phyloP scores from a whole-genome alignment of 2,888 invertebrate species.

The Alloscopus bannaensis region DNA sequence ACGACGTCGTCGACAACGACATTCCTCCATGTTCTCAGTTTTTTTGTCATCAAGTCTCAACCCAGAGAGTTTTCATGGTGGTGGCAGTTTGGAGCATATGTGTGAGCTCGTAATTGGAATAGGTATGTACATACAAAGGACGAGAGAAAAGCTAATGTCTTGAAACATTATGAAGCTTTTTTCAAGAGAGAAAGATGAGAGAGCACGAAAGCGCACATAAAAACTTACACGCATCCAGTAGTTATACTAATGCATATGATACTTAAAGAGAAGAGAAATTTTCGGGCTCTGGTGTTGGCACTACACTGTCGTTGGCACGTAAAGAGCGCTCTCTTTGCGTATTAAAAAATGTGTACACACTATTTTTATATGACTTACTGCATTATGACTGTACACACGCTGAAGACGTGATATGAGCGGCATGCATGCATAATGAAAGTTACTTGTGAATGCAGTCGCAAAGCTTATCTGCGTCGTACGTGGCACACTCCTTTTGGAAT shows the following conservation, averaged over 20 bases:
- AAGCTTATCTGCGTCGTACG: neutral
- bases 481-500: neutral
- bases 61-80: neutral
- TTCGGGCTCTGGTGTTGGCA: constrained; percentile 5
- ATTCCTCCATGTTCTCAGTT: constrained; percentile 32
- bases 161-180: constrained; percentile 32
- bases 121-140: neutral
- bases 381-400: too few species aligned
- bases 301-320: constrained; percentile 22
- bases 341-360: constrained; percentile 49
- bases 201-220: neutral
- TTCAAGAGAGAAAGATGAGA: neutral
- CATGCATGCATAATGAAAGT: constrained; percentile 52
- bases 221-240: too few species aligned
- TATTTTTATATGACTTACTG: neutral
- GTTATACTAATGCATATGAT: constrained; percentile 38
- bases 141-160: constrained; percentile 14
- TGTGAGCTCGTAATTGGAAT: constrained; percentile 2
- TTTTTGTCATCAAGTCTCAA: constrained; percentile 2
- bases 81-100: constrained; percentile 7
- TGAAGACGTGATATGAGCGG: constrained; percentile 48
- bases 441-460: too few species aligned
- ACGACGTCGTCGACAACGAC: constrained; percentile 19
- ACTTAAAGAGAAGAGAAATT: constrained; percentile 34
- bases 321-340: constrained; percentile 25